phyloP scores from a whole-genome alignment of 2,797 vertebrate species.

The Sarcophilus harrisii region DNA sequence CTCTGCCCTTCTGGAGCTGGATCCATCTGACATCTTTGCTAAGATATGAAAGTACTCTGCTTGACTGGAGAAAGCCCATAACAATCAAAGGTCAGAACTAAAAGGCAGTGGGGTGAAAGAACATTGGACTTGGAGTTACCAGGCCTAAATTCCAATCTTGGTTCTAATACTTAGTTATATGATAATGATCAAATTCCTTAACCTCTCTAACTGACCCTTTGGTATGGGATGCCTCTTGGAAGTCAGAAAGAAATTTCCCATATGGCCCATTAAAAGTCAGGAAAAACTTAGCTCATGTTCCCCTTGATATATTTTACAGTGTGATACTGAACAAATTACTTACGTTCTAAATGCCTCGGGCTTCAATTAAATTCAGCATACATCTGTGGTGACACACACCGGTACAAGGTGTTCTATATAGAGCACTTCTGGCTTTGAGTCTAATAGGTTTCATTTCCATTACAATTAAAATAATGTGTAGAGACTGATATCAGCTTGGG shows the following conservation, averaged over 20 bases:
- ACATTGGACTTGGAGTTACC: neutral
- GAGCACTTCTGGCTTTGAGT: neutral
- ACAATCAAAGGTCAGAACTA: conserved; percentile 29
- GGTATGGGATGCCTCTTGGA: neutral
- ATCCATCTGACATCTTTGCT: neutral
- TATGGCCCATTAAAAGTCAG: neutral
- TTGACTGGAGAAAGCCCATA: neutral
- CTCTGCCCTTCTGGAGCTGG: neutral
- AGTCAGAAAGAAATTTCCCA: neutral
- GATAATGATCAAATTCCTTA: neutral
- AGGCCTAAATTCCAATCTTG: neutral
- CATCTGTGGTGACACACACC: neutral
- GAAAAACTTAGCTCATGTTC: neutral
- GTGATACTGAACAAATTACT: neutral
- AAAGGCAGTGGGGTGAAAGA: conserved; percentile 16
- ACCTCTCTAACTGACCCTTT: neutral
- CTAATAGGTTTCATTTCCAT: neutral
- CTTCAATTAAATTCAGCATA: neutral
- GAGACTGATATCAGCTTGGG: neutral
- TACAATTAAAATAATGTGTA: neutral
- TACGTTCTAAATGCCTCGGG: neutral
- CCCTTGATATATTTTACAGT: neutral
- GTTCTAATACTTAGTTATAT: neutral
- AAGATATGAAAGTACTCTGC: neutral
- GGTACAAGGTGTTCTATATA: neutral